phyloP scores from a whole-genome alignment of 2,797 vertebrate species.

The Mormyrops boulengeri region DNA sequence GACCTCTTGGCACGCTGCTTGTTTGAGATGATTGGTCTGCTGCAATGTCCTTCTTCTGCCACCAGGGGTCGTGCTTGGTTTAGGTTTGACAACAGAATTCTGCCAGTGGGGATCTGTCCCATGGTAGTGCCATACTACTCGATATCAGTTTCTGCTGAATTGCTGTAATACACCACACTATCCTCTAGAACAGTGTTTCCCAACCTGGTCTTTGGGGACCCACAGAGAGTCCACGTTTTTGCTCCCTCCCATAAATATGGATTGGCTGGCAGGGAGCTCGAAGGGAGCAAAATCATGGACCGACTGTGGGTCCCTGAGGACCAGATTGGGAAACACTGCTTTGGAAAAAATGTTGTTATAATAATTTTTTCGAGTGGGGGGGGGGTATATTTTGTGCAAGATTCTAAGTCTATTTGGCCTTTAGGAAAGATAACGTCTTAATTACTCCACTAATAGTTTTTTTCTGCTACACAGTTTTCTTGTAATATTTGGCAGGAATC shows the following conservation, averaged over 20 bases:
- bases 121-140: not conserved
- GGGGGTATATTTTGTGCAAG: not conserved
- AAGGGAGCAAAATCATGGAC: not conserved
- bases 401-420: not conserved
- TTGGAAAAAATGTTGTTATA: not conserved
- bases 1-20: not conserved
- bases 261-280: not conserved
- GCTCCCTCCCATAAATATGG: not conserved
- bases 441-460: not conserved
- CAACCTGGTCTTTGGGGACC: not conserved
- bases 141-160: not conserved
- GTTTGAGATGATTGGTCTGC: not conserved
- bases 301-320: not conserved
- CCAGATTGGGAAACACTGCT: not conserved
- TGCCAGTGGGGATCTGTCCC: not conserved
- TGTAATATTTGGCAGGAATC: not conserved
- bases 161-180: not conserved
- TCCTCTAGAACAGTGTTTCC: not conserved
- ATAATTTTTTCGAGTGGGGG: not conserved
- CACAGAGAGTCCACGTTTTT: not conserved
- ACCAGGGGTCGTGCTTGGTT: conserved; percentile 6
- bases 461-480: not conserved
- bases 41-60: not conserved
- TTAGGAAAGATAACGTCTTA: not conserved
- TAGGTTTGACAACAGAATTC: not conserved